A percentile compares a stretch with the other conserved stretches of the same genome.
phyloP scores from a whole-genome alignment of 2,888 invertebrate species.

The Nymphalis c-album region DNA sequence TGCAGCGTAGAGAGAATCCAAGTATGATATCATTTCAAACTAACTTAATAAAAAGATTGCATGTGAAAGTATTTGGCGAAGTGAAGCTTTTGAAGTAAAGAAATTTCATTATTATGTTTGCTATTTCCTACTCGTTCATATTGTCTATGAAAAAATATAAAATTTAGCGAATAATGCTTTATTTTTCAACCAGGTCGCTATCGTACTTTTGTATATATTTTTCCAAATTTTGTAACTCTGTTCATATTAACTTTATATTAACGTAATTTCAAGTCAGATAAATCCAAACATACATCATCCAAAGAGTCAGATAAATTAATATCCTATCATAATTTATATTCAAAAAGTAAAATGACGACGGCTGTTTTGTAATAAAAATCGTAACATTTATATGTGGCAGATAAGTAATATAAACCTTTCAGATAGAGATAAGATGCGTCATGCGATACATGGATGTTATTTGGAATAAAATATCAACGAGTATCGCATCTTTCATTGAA shows the following conservation, averaged over 20 bases:
- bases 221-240: not conserved
- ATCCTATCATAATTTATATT: too few species aligned
- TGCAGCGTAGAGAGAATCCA: conserved; percentile 27
- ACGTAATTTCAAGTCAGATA: too few species aligned
- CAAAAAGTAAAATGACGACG: too few species aligned
- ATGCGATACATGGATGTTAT: too few species aligned
- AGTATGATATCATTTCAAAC: conserved; percentile 33
- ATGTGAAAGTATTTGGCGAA: conserved; percentile 29
- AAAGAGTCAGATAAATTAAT: too few species aligned
- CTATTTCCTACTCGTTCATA: conserved; percentile 12
- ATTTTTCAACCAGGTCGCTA: not conserved
- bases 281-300: too few species aligned
- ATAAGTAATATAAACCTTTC: not conserved
- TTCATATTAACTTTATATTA: not conserved
- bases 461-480: not conserved
- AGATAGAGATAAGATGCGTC: too few species aligned
- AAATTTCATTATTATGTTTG: conserved; percentile 30
- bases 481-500: not conserved
- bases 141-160: conserved; percentile 14
- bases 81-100: conserved; percentile 35
- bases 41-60: conserved; percentile 35
- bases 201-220: not conserved
- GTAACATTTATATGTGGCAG: not conserved
- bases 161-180: not conserved
- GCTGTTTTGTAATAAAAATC: too few species aligned